These are phyloP conservation scores for Ameiurus melas DNA, from an alignment of 2,113 vertebrate species.

Conservation along the genomic window DNA sequence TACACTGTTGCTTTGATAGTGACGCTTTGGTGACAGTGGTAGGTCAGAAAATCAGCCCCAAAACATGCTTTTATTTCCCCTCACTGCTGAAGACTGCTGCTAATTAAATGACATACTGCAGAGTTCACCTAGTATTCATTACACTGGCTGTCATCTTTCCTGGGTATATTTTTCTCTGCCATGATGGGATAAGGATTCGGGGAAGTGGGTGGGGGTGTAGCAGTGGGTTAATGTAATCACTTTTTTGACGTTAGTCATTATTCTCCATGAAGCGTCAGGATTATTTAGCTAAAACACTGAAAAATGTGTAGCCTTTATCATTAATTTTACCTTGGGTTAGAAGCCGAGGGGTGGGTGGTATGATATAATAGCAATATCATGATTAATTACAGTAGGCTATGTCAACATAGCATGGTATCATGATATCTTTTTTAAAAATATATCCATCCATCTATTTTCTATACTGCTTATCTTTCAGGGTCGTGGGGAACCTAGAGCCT, in stretches of 20 bases:
- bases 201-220: not conserved
- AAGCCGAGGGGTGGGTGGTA: not conserved
- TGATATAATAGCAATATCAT: not conserved
- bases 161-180: slow-evolving; percentile 19
- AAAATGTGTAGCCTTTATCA: not conserved
- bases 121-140: slow-evolving; percentile 15
- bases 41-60: not conserved
- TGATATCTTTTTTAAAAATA: not conserved
- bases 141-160: slow-evolving; percentile 15
- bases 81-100: not conserved
- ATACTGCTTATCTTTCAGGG: too few relatives aligned
- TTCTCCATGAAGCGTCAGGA: not conserved
- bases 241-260: slow-evolving; percentile 19
- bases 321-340: not conserved
- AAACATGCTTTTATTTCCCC: slow-evolving; percentile 6
- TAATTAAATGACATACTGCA: slow-evolving; percentile 3
- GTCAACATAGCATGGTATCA: not conserved
- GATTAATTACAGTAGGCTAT: not conserved
- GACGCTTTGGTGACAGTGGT: not conserved
- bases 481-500: too few relatives aligned
- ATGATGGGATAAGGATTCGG: slow-evolving; percentile 5
- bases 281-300: not conserved
- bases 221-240: slow-evolving; percentile 1
- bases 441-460: too few relatives aligned
- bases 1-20: not conserved